phyloP scores from a whole-genome alignment of 2,888 invertebrate species.

The Leucozona laternaria region DNA sequence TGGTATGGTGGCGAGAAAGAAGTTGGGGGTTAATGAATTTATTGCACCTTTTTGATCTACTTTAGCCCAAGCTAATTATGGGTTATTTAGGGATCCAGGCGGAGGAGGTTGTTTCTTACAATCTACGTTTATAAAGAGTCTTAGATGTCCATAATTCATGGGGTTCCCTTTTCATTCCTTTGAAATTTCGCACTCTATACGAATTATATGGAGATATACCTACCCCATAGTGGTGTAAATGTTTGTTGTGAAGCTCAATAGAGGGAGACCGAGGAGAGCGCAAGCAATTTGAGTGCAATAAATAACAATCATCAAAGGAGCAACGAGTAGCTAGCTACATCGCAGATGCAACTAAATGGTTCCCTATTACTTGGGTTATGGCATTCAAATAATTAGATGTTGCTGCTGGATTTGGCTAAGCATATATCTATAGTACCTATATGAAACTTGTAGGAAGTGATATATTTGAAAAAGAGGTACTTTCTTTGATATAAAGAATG shows the following conservation, averaged over 20 bases:
- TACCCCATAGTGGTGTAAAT: background rate
- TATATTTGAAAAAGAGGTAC: background rate
- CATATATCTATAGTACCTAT: background rate
- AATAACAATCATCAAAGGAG: conserved; percentile 71
- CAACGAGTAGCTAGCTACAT: background rate
- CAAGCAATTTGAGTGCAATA: conserved; percentile 56
- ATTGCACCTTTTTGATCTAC: conserved; percentile 74
- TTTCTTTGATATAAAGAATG: background rate
- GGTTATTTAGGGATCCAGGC: conserved; percentile 50
- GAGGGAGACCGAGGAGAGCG: background rate
- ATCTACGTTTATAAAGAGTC: conserved; percentile 2
- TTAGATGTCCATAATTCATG: conserved; percentile 57
- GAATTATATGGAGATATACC: background rate
- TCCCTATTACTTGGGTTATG: conserved; percentile 1
- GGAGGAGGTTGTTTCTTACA: conserved; percentile 29
- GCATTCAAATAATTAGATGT: conserved; percentile 51
- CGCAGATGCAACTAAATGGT: conserved; percentile 30
- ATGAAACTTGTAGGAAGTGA: background rate
- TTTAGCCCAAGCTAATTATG: conserved; percentile 70
- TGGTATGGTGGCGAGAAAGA: conserved; percentile 24
- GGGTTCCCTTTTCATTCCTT: conserved; percentile 44
- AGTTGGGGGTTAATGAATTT: conserved; percentile 67
- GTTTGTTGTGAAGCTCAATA: background rate
- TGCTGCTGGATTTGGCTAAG: conserved; percentile 1
- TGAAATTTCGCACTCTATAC: conserved; percentile 54